Percentiles rank a stretch among this genome's conserved stretches.
Evolutionary conservation across 2,113 vertebrate genomes (phyloP).

Genomic region (Patagioenas fasciata): DNA sequence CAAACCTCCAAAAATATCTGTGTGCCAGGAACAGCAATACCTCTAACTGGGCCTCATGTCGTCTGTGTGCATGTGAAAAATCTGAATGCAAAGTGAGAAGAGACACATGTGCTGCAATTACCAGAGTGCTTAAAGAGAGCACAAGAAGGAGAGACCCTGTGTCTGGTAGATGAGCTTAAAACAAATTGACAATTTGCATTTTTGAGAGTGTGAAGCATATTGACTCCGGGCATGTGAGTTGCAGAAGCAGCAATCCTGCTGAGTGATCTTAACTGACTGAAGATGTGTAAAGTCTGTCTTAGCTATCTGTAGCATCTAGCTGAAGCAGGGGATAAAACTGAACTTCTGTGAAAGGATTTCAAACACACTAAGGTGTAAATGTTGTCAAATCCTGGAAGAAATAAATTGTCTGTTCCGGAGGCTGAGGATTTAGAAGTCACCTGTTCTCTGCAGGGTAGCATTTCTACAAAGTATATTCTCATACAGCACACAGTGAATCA

Average conservation of each 20-base stretch:
- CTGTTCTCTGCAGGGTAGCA: background rate
- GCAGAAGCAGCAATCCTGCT: background rate
- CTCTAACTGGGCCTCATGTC: slow-evolving; percentile 47
- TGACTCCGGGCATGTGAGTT: background rate
- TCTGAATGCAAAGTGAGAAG: slow-evolving; percentile 49
- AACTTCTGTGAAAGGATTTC: background rate
- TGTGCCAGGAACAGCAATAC: slow-evolving; percentile 48
- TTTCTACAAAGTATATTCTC: background rate
- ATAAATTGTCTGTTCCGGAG: background rate
- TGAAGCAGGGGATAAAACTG: background rate
- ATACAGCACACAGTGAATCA: background rate
- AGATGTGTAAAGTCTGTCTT: background rate
- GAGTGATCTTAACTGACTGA: background rate
- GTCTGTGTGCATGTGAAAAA: slow-evolving; percentile 44
- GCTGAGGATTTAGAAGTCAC: background rate
- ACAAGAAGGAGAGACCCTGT: background rate
- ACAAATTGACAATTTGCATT: slow-evolving; percentile 11
- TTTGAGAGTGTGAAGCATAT: background rate
- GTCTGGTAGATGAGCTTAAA: background rate
- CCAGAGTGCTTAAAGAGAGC: background rate
- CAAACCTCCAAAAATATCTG: slow-evolving; percentile 39
- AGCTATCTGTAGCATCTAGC: background rate
- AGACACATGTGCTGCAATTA: slow-evolving; percentile 27
- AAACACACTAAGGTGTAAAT: background rate
- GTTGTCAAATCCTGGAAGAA: background rate